phyloP scores from a whole-genome alignment of 1,140 invertebrate genomes.

The Drosophila pectinifera region DNA sequence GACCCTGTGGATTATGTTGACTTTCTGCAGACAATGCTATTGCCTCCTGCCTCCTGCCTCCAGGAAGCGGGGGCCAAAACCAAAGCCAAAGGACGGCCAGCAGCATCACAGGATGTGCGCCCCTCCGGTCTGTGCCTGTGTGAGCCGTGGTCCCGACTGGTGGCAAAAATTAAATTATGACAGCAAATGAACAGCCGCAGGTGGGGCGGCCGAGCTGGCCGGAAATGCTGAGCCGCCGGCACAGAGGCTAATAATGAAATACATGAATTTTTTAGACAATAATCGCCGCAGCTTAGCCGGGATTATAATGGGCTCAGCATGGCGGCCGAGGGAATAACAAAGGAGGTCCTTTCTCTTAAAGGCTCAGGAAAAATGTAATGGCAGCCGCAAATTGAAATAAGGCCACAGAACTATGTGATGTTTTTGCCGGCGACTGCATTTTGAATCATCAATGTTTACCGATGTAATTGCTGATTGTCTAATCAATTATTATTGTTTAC shows the following conservation, averaged over 20 bases:
- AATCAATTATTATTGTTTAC: slow-evolving; percentile 72
- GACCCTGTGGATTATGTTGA: slow-evolving; percentile 55
- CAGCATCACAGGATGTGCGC: slow-evolving; percentile 46
- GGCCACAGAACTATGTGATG: background rate
- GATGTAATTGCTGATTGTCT: slow-evolving; percentile 53
- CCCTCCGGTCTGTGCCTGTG: slow-evolving; percentile 32
- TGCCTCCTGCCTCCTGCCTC: background rate
- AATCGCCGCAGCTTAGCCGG: slow-evolving; percentile 73
- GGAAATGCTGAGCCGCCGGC: slow-evolving; percentile 58
- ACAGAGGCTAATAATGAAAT: slow-evolving; percentile 76
- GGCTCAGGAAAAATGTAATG: slow-evolving; percentile 5
- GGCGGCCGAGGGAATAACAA: slow-evolving; percentile 34
- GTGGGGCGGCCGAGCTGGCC: slow-evolving; percentile 43
- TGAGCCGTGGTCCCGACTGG: slow-evolving; percentile 42
- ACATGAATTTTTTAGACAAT: slow-evolving; percentile 83
- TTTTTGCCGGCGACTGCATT: slow-evolving; percentile 4
- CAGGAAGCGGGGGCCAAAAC: slow-evolving; percentile 17
- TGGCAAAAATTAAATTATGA: slow-evolving; percentile 82
- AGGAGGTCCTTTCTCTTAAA: slow-evolving; percentile 21
- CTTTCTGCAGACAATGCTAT: slow-evolving; percentile 45
- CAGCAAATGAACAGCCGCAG: slow-evolving; percentile 75
- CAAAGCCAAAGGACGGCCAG: slow-evolving; percentile 30
- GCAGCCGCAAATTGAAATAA: slow-evolving; percentile 5
- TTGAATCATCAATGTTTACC: slow-evolving; percentile 58
- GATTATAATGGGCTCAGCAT: slow-evolving; percentile 63